Percentiles rank a stretch among this genome's conserved stretches.
Evolutionary conservation across 2,113 vertebrate species (phyloP).

Genomic region (Microtus oregoni): DNA sequence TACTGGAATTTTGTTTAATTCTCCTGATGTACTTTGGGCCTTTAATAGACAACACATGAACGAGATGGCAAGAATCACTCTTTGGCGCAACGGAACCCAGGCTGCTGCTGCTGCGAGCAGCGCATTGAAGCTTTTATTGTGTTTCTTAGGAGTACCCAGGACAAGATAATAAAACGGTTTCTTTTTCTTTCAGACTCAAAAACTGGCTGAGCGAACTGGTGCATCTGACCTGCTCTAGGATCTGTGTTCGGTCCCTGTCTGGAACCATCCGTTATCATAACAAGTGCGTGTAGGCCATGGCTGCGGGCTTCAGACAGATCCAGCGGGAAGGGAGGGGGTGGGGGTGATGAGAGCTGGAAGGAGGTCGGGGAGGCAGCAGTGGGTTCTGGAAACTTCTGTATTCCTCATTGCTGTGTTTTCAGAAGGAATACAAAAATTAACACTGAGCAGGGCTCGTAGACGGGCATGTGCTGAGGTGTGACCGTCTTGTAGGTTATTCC

Average conservation of each 20-base stretch:
- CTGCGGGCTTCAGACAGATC: no score
- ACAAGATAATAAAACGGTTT: not conserved
- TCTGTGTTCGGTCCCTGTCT: conserved; percentile 94
- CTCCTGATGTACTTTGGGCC: not conserved
- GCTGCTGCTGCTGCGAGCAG: not conserved
- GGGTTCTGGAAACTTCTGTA: not conserved
- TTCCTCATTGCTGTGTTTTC: not conserved
- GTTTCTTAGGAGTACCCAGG: not conserved
- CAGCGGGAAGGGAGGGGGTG: not conserved
- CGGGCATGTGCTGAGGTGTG: not conserved
- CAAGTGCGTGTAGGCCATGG: conserved; percentile 89
- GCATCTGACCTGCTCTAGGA: conserved; percentile 95
- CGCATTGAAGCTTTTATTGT: not conserved
- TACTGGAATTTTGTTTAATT: not conserved
- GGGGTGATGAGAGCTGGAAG: not conserved
- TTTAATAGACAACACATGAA: rapidly evolving
- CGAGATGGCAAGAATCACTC: not conserved
- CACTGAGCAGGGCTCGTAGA: not conserved
- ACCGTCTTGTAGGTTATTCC: not conserved
- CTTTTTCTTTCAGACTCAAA: conserved; percentile 88
- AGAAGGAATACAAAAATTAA: not conserved
- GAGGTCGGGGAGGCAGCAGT: no score
- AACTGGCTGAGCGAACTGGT: conserved; percentile 93
- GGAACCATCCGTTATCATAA: conserved; percentile 95
- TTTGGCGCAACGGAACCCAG: not conserved